phyloP scores from a whole-genome alignment of 2,113 vertebrate genomes.

The Gadus chalcogrammus region DNA sequence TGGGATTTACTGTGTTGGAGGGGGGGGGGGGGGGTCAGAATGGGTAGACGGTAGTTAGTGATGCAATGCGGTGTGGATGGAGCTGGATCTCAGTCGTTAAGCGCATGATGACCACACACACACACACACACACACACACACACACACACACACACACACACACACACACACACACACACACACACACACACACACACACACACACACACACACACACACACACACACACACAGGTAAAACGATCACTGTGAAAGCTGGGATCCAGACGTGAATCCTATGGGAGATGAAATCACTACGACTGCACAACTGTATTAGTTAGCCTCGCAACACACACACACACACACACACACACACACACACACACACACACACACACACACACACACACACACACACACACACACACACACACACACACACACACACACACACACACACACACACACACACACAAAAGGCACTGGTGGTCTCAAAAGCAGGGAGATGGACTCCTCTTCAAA shows the following conservation, averaged over 20 bases:
- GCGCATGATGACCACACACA: neutral
- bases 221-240: too few species aligned
- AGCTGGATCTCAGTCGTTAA: neutral
- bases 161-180: constrained; percentile 1
- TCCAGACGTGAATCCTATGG: too few species aligned
- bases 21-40: constrained; percentile 31
- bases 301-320: neutral
- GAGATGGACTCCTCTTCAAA: constrained; percentile 29
- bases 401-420: constrained; percentile 11
- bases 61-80: constrained; percentile 40
- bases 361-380: neutral
- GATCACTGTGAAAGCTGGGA: too few species aligned
- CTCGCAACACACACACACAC: constrained; percentile 4
- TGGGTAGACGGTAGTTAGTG: constrained; percentile 48
- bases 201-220: too few species aligned
- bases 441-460: constrained; percentile 11
- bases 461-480: constrained; percentile 2
- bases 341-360: too few species aligned
- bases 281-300: too few species aligned
- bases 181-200: neutral
- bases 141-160: neutral
- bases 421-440: constrained; percentile 33
- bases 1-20: constrained; percentile 40
- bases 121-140: constrained; percentile 3
- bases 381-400: constrained; percentile 5